These are phyloP conservation scores for Globodera ellingtonae DNA, from an alignment of 1,140 invertebrate species.

Conservation along the genomic window DNA sequence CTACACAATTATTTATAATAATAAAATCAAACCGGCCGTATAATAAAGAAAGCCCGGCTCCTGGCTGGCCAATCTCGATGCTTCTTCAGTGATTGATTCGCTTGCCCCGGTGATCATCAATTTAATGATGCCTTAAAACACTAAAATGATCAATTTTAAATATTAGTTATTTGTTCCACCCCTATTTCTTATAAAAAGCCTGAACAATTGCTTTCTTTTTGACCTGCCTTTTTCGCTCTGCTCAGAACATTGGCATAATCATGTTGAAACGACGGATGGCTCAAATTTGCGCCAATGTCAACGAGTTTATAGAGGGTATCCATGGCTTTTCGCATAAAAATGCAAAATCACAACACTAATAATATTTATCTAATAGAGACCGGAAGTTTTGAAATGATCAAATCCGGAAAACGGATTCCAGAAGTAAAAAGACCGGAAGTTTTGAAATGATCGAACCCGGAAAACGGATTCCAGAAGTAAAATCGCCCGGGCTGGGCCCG, in stretches of 20 bases:
- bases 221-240: conserved; percentile 86
- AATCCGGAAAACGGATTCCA: no score
- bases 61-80: conserved; percentile 33
- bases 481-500: no score
- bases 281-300: conserved; percentile 89
- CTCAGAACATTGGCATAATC: conserved; percentile 89
- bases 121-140: conserved; percentile 80
- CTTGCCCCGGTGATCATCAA: conserved; percentile 90
- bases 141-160: neutral
- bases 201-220: neutral
- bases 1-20: conserved; percentile 26
- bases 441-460: no score
- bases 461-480: no score
- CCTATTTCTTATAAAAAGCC: neutral
- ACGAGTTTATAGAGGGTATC: conserved; percentile 69
- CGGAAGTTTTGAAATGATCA: no score
- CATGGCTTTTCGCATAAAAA: conserved; percentile 1
- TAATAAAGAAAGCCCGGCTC: conserved; percentile 87
- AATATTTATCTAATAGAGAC: no score
- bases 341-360: no score
- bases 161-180: conserved; percentile 6
- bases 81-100: conserved; percentile 84
- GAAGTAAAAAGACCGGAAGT: no score
- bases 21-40: conserved; percentile 75
- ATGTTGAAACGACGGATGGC: conserved; percentile 87